Evolutionary conservation across 23 tunicate species (phyloP), one percentile per base, ranked within the genome.

Genomic region (Trididemnum miniatum): DNA sequence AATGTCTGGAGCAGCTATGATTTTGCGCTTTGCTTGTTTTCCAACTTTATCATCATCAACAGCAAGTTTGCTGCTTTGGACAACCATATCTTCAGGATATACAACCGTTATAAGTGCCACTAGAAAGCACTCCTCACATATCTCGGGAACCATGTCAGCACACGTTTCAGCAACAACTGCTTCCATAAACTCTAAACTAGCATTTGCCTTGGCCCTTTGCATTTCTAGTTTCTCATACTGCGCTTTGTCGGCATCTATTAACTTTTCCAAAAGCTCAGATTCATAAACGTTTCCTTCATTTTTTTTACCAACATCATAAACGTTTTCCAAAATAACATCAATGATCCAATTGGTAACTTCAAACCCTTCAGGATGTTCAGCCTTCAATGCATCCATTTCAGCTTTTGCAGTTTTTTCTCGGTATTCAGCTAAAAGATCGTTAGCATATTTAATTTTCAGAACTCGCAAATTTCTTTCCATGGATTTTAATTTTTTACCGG

Each of bases 81-180:
- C n/a, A 12, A 90, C 35, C 30, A 81, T 24, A 62, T 90, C 86
- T 20, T 72, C 78, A 31, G 89, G 59, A 59, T 28, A 44, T 4
- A 67, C 75, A 67, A n/a, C 38, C 4, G 75, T 5, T 7, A 67
- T 67, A 4, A 31, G 38, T 5, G 75, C 37, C 31, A 67, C 38
- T 9, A 32, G 32, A 67, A 67, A 31, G 75, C 75, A 67, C 32
- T 67, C 75, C 4, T 67, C 15, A 67, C 37, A 67, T 4, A 67
- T 32, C 32, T 67, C 75, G 32, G 18, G 20, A 4, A 67, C 18
- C 38, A 67, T 30, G 3, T 3, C 38, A 67, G 38, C 20, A 24
- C 22, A 5, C 31, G 38, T 38, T 67, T 67, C 38, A 4, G 15
- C 75, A 5, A 67, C 38, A 31, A 67, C 2, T 4, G 37, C 38